A percentile compares a stretch with the other conserved stretches of the same genome.
These are phyloP conservation scores for Chaenocephalus aceratus DNA, from an alignment of 2,113 vertebrate genomes.

Conservation along the genomic window DNA sequence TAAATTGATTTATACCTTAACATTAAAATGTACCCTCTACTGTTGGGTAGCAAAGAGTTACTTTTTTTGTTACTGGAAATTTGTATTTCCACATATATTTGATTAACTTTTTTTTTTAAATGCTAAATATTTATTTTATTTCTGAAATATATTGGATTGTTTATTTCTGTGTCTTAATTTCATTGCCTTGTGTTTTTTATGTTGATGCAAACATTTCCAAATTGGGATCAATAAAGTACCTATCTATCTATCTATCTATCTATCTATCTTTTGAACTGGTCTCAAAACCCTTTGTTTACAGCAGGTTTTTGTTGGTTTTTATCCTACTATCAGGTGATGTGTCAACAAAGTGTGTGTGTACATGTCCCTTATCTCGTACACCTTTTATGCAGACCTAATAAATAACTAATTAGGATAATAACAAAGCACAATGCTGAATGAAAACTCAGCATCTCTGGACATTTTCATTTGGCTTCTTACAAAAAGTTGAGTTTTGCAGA, in stretches of 20 bases:
- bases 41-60: background rate
- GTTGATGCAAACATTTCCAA: too few species aligned
- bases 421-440: background rate
- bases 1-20: background rate
- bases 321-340: background rate
- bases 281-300: background rate
- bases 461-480: background rate
- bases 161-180: too few species aligned
- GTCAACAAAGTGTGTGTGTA: background rate
- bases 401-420: background rate
- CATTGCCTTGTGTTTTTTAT: too few species aligned
- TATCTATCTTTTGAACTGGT: background rate
- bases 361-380: background rate
- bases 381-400: background rate
- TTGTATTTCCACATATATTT: too few species aligned
- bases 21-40: background rate
- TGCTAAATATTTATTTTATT: too few species aligned
- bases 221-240: too few species aligned
- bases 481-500: slow-evolving; percentile 70
- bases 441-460: background rate
- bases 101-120: too few species aligned
- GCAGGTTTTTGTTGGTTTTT: background rate
- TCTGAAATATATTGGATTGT: too few species aligned
- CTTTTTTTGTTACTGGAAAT: too few species aligned
- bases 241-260: too few species aligned